Base-by-base conservation (phyloP, 2,888 invertebrate species). In the Nemurella pictetii region DNA sequence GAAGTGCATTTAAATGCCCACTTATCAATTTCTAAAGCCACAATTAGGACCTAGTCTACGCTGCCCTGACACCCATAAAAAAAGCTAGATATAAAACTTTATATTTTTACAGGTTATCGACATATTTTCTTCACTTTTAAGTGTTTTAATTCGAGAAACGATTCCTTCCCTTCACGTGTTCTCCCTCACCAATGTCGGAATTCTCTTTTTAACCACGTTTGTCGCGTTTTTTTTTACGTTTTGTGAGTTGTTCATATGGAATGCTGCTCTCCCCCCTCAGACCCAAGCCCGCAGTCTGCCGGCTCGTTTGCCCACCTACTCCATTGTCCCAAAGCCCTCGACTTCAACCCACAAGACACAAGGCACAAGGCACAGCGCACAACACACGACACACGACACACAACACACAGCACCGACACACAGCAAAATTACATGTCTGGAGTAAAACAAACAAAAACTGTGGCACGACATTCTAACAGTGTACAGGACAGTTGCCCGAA, bases 201-300 rank as follows among this genome's bases (percentile, higher is more conserved):
- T 82, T 72, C 82, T 82, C 82, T 82, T 80, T 80, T 72, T 82
- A 20, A 72, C 27, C 72, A 72, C 72, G 55, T 81, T 82, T 82
- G 82, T 82, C 82, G 82, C 73, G 82, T 82, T 82, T 82, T 82
- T 80, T 32, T 35, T 81, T 35, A 28, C 80, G 26, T 81, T 75
- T 28, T 75, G 75, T 75, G 12, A 26, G 75, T 75, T 27, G 75
- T 20, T 78, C 78, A 25, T 27, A 2, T 20, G 82, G 82, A 82
- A 82, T 82, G 82, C 86, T 87, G 88, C 87, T 87, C 87, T 87
- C 87, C 36, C 83, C 86, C 86, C 85, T 85, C 83, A 82, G 85
- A 83, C 85, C 85, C 81, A 78, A 74, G 84, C 77, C 78, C 85
- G 80, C 82, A 85, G 75, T 25, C 85, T 86, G 80, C 83, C 73